phyloP scores from a whole-genome alignment of 2,797 vertebrate species.

The Mionectes olivaceus region DNA sequence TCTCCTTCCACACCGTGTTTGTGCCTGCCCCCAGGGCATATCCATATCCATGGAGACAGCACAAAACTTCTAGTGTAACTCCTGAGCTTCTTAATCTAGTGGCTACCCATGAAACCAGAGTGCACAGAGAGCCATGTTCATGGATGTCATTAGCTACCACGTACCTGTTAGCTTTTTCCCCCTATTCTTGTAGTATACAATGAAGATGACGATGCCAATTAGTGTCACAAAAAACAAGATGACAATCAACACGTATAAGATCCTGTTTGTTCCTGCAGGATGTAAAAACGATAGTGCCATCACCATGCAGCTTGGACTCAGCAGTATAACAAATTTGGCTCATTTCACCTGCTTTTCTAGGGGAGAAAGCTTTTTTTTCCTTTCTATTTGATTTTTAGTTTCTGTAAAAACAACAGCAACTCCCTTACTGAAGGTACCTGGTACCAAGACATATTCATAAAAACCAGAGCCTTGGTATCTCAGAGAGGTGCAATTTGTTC shows the following conservation, averaged over 20 bases:
- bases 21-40: fast-evolving
- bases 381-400: background rate
- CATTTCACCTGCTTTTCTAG: background rate
- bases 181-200: constrained; percentile 75
- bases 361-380: background rate
- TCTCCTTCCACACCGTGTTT: background rate
- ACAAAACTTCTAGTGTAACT: background rate
- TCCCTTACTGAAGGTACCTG: background rate
- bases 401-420: background rate
- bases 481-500: background rate
- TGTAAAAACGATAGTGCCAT: background rate
- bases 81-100: background rate
- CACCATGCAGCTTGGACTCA: background rate
- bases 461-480: background rate
- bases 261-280: constrained; percentile 66
- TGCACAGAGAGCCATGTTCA: background rate
- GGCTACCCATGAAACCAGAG: background rate
- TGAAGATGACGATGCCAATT: constrained; percentile 56
- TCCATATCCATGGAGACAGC: fast-evolving
- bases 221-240: constrained; percentile 72
- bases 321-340: background rate
- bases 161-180: constrained; percentile 81
- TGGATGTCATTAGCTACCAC: background rate
- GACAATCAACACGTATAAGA: constrained; percentile 70
- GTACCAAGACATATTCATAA: background rate